These are phyloP conservation scores for Pithys albifrons DNA, from an alignment of 2,113 vertebrate genomes.

Conservation along the genomic window DNA sequence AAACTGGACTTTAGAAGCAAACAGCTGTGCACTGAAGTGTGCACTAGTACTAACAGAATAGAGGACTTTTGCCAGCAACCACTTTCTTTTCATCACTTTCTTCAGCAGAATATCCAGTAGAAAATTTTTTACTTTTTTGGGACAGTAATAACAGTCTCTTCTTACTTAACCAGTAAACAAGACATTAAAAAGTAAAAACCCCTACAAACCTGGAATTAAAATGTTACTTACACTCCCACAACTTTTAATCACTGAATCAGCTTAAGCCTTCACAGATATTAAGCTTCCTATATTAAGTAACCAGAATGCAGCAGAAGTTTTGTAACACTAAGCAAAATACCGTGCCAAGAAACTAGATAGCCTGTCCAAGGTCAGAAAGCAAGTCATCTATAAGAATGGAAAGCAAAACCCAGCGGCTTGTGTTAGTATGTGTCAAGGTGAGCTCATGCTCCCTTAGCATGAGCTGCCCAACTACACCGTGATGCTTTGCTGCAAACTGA, in stretches of 20 bases:
- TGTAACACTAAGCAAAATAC: not conserved
- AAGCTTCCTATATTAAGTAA: not conserved
- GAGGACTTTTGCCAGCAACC: not conserved
- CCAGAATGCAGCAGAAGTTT: not conserved
- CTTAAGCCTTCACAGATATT: not conserved
- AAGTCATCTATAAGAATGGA: not conserved
- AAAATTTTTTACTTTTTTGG: not conserved
- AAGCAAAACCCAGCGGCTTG: not conserved
- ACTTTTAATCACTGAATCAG: not conserved
- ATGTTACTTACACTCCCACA: not conserved
- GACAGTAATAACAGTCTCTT: not conserved
- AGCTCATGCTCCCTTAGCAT: not conserved
- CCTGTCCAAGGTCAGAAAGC: not conserved
- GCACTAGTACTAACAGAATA: not conserved
- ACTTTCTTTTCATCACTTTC: not conserved
- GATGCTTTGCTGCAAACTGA: not conserved
- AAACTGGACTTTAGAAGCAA: not conserved
- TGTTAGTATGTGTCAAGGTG: rapidly evolving
- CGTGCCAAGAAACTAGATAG: not conserved
- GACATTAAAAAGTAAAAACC: not conserved
- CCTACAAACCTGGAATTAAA: not conserved
- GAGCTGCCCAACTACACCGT: rapidly evolving
- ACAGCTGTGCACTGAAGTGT: not conserved
- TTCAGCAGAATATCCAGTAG: not conserved
- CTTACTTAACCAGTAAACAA: not conserved